A percentile compares a stretch with the other conserved stretches of the same genome.
phyloP scores from a whole-genome alignment of 2,888 invertebrate species.

The Blastobasis lacticolella region DNA sequence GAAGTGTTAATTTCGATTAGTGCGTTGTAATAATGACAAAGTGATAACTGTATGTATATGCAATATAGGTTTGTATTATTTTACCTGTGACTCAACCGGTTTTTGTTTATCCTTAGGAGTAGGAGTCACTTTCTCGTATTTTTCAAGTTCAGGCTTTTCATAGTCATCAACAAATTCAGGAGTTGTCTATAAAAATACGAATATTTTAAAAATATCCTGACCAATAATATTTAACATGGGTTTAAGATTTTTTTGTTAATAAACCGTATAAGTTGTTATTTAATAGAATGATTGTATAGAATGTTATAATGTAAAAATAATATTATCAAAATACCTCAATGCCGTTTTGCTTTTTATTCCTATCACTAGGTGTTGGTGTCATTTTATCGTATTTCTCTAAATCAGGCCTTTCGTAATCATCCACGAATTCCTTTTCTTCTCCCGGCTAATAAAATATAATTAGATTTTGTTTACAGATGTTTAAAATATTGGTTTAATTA shows the following conservation, averaged over 20 bases:
- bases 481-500: neutral
- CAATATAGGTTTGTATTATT: neutral
- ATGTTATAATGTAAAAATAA: neutral
- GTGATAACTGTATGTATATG: neutral
- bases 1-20: slow-evolving; percentile 12
- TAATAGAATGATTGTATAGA: too few relatives aligned
- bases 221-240: too few relatives aligned
- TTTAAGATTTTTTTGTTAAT: too few relatives aligned
- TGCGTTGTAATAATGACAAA: too few relatives aligned
- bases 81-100: slow-evolving; percentile 58
- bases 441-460: slow-evolving; percentile 40
- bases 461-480: neutral
- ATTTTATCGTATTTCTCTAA: slow-evolving; percentile 80
- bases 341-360: slow-evolving; percentile 60
- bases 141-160: slow-evolving; percentile 80
- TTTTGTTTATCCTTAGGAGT: slow-evolving; percentile 59
- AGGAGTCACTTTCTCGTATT: slow-evolving; percentile 74
- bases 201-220: too few relatives aligned
- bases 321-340: slow-evolving; percentile 34
- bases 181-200: slow-evolving; percentile 37
- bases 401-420: slow-evolving; percentile 83
- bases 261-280: too few relatives aligned
- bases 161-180: slow-evolving; percentile 79
- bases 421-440: slow-evolving; percentile 71
- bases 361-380: slow-evolving; percentile 56